A percentile compares a stretch with the other conserved stretches of the same genome.
These are phyloP conservation scores for Misgurnus mizolepis DNA, from an alignment of 2,113 vertebrate genomes.

Conservation along the genomic window DNA sequence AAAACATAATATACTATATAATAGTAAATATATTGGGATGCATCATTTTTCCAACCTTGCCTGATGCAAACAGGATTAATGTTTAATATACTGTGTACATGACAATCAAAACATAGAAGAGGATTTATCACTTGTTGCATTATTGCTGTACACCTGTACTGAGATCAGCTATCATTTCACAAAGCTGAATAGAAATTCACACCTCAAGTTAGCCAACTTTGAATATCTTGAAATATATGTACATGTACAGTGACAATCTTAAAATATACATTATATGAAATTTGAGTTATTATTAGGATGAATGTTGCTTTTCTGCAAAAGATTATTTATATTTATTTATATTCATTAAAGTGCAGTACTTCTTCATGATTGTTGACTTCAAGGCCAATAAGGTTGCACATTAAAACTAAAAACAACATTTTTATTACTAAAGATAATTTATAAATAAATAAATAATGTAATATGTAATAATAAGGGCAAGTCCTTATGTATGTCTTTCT, in stretches of 20 bases:
- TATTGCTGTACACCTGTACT: no score
- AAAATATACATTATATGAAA: no score
- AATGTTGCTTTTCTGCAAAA: constrained; percentile 9
- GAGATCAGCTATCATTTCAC: background rate
- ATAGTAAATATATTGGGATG: background rate
- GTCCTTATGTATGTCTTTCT: background rate
- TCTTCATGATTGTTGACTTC: no score
- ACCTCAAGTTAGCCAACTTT: background rate
- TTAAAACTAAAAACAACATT: no score
- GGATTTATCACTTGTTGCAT: no score
- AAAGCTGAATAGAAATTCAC: background rate
- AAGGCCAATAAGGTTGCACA: no score
- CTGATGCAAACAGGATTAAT: background rate
- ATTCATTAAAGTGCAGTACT: no score
- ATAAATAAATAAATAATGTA: background rate
- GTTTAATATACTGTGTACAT: background rate
- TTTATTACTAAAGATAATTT: no score
- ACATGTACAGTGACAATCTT: no score
- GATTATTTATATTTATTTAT: background rate
- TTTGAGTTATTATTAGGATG: background rate
- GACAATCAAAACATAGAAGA: background rate
- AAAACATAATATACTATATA: background rate
- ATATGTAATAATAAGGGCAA: background rate
- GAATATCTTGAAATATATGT: background rate
- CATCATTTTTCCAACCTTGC: background rate